Percentiles rank a stretch among this genome's conserved stretches.
Evolutionary conservation across 2,113 vertebrate species (phyloP).

Genomic region (Lampris megalopsis): DNA sequence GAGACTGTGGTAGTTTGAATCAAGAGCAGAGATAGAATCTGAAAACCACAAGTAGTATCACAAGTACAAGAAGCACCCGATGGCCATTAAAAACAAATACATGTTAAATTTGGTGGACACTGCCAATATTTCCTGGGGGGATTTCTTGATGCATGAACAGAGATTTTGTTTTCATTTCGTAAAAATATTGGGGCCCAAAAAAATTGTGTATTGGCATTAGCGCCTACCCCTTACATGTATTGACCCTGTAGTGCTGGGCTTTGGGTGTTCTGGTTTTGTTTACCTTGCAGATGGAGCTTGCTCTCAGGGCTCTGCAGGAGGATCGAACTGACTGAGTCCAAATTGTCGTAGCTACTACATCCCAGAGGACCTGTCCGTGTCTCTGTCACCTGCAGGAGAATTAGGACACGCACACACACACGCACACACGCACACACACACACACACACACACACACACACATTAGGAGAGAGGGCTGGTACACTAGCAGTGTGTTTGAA

Average conservation of each 20-base stretch:
- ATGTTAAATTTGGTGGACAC: too few relatives aligned
- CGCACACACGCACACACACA: too few relatives aligned
- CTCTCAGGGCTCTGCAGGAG: slow-evolving; percentile 99
- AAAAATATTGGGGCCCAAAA: slow-evolving; percentile 1
- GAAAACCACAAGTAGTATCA: slow-evolving; percentile 43
- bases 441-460: slow-evolving; percentile 1
- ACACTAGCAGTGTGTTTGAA: neutral
- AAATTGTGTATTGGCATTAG: slow-evolving; percentile 34
- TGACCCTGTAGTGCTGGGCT: slow-evolving; percentile 21
- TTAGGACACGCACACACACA: slow-evolving; percentile 36
- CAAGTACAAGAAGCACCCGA: neutral
- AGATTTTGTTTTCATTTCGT: slow-evolving; percentile 20
- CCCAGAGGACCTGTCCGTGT: slow-evolving; percentile 97
- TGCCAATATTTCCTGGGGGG: neutral
- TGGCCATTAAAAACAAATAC: too few relatives aligned
- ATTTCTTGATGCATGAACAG: slow-evolving; percentile 4
- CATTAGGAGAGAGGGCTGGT: slow-evolving; percentile 11
- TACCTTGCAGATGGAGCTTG: slow-evolving; percentile 99
- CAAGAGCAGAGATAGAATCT: slow-evolving; percentile 35
- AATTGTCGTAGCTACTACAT: slow-evolving; percentile 99
- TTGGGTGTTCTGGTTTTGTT: slow-evolving; percentile 51
- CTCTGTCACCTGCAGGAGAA: slow-evolving; percentile 91
- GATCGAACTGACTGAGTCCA: slow-evolving; percentile 99
- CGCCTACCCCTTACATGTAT: neutral
- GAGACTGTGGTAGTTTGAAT: slow-evolving; percentile 31